Conservation (phyloP, 1,140 invertebrate species). For the Aphis gossypii region DNA sequence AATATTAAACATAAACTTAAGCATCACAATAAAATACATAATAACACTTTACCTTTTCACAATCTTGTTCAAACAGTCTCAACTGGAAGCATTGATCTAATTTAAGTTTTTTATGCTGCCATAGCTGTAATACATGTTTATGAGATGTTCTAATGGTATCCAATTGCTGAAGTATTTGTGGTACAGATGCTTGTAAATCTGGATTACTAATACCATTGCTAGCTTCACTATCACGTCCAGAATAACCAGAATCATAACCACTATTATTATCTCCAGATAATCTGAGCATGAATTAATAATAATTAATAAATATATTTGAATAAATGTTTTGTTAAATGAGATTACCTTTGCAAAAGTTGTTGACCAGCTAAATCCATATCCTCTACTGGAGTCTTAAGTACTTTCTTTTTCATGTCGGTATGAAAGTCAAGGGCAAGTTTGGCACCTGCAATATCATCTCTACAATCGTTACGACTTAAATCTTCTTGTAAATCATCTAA, state of each 20-base stretch:
- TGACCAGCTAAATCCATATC: constrained; percentile 84
- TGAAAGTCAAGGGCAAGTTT: constrained; percentile 91
- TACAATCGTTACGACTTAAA: constrained; percentile 87
- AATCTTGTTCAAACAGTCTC: constrained; percentile 94
- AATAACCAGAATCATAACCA: constrained; percentile 69
- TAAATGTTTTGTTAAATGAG: background rate
- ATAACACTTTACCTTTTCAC: constrained; percentile 78
- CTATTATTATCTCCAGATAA: constrained; percentile 64
- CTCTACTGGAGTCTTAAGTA: constrained; percentile 91
- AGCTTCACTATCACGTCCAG: constrained; percentile 69
- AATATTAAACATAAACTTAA: background rate
- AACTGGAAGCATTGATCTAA: constrained; percentile 95
- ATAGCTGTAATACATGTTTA: constrained; percentile 88
- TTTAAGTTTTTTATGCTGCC: constrained; percentile 91
- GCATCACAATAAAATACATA: background rate
- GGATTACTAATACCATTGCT: constrained; percentile 73
- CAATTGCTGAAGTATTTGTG: constrained; percentile 77
- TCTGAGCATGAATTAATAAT: constrained; percentile 60
- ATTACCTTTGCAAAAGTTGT: constrained; percentile 71
- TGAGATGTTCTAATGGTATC: constrained; percentile 86
- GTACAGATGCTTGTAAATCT: constrained; percentile 72
- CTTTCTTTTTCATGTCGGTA: constrained; percentile 92
- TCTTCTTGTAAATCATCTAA: constrained; percentile 92
- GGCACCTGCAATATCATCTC: constrained; percentile 88
- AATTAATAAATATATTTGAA: background rate